Conservation (phyloP, 2,797 vertebrate genomes). For the Sebastiscus albofasciatus region DNA sequence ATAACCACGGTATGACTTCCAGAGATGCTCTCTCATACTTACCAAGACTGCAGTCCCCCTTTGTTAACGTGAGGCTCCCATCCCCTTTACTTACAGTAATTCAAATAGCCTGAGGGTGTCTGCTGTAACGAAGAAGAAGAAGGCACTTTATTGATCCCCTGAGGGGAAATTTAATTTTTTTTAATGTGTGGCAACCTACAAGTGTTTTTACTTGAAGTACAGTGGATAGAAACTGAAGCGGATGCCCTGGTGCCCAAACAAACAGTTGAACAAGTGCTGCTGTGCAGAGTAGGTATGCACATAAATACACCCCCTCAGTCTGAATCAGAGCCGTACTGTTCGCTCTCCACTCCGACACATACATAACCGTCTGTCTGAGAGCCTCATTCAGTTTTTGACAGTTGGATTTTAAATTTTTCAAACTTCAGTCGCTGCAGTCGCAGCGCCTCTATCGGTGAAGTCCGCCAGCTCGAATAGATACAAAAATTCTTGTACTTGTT, state of each 20-base stretch:
- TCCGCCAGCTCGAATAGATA: not conserved
- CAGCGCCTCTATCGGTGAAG: not conserved
- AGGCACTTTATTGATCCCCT: too few relatives aligned
- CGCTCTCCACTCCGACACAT: slow-evolving; percentile 5
- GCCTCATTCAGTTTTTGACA: slow-evolving; percentile 1
- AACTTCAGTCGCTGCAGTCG: not conserved
- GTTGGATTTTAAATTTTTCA: slow-evolving; percentile 9
- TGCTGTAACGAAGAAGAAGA: not conserved
- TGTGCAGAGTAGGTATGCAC: slow-evolving; percentile 24
- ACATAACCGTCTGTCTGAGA: not conserved
- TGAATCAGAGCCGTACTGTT: slow-evolving; percentile 43
- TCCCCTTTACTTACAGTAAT: slow-evolving; percentile 6
- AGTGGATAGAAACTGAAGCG: not conserved
- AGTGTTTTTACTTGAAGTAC: not conserved
- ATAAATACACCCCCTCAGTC: slow-evolving; percentile 48
- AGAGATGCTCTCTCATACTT: slow-evolving; percentile 30
- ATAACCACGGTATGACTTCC: not conserved
- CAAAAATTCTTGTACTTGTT: slow-evolving; percentile 21
- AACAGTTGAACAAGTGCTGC: slow-evolving; percentile 41
- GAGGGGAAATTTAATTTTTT: too few relatives aligned
- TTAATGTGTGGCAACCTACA: not conserved
- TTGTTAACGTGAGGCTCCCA: slow-evolving; percentile 5
- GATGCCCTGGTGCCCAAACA: slow-evolving; percentile 41
- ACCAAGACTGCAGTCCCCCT: slow-evolving; percentile 10
- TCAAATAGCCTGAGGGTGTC: slow-evolving; percentile 14